phyloP scores from a whole-genome alignment of 2,888 invertebrate species.

The Portevinia maculata region DNA sequence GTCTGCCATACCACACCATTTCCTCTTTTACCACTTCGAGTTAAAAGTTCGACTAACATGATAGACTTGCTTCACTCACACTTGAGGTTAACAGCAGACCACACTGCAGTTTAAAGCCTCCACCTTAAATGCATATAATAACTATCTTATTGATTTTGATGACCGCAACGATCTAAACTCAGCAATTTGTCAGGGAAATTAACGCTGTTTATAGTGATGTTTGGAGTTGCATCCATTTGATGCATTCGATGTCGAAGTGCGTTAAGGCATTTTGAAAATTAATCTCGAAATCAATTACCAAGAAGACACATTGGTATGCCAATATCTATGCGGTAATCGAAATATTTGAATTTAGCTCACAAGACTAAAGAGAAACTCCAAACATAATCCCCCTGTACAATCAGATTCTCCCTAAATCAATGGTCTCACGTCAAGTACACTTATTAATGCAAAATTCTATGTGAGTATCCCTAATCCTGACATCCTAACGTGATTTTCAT shows the following conservation, averaged over 20 bases:
- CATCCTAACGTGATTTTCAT: slow-evolving; percentile 47
- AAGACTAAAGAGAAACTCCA: not conserved
- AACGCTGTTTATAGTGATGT: slow-evolving; percentile 15
- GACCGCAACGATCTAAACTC: no score
- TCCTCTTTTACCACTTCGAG: no score
- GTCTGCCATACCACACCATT: no score
- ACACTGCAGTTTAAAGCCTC: no score
- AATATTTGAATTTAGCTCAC: slow-evolving; percentile 1
- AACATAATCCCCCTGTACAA: slow-evolving; percentile 1
- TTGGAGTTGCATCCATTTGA: slow-evolving; percentile 10
- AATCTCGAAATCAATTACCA: slow-evolving; percentile 37
- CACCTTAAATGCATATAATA: no score
- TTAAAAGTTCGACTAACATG: no score
- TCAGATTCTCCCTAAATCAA: not conserved
- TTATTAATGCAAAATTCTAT: slow-evolving; percentile 35
- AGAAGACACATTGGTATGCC: slow-evolving; percentile 3
- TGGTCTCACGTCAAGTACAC: slow-evolving; percentile 21
- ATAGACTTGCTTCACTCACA: no score
- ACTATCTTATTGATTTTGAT: no score
- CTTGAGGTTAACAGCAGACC: no score
- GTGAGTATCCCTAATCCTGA: slow-evolving; percentile 18
- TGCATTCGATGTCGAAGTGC: not conserved
- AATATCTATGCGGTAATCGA: not conserved
- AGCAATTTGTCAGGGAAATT: slow-evolving; percentile 5
- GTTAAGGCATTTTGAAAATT: slow-evolving; percentile 31